A percentile compares a stretch with the other conserved stretches of the same genome.
Conservation (phyloP, 2,797 vertebrate species). For the Naso thynnoides region DNA sequence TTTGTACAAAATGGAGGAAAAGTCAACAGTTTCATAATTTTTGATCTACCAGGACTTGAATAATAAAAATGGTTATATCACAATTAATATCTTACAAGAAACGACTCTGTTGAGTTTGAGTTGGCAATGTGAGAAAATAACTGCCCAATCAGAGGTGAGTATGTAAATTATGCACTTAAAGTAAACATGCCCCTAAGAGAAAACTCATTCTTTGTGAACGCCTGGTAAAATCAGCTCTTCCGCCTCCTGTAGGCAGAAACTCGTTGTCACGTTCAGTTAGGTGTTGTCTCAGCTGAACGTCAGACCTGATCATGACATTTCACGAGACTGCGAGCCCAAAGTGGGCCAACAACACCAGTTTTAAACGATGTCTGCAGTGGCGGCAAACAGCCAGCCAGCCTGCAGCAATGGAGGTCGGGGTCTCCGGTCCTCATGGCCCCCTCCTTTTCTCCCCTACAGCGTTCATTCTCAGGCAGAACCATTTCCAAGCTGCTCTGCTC, state of each 20-base stretch:
- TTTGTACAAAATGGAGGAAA: background rate
- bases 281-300: background rate
- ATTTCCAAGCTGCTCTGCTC: conserved; percentile 58
- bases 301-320: background rate
- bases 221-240: background rate
- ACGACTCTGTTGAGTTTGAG: no score
- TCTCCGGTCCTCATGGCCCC: conserved; percentile 28
- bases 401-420: conserved; percentile 41
- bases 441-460: conserved; percentile 1
- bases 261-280: background rate
- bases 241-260: background rate
- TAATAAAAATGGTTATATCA: background rate
- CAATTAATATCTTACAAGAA: background rate
- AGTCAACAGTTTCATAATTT: background rate
- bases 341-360: background rate
- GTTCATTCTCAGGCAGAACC: conserved; percentile 47
- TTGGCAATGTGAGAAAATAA: background rate
- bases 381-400: conserved; percentile 11
- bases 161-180: background rate
- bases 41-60: background rate
- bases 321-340: background rate
- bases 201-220: background rate
- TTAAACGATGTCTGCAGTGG: conserved; percentile 28
- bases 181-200: background rate
- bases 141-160: background rate